phyloP scores from a whole-genome alignment of 2,888 invertebrate species.

The Adelphocoris suturalis region DNA sequence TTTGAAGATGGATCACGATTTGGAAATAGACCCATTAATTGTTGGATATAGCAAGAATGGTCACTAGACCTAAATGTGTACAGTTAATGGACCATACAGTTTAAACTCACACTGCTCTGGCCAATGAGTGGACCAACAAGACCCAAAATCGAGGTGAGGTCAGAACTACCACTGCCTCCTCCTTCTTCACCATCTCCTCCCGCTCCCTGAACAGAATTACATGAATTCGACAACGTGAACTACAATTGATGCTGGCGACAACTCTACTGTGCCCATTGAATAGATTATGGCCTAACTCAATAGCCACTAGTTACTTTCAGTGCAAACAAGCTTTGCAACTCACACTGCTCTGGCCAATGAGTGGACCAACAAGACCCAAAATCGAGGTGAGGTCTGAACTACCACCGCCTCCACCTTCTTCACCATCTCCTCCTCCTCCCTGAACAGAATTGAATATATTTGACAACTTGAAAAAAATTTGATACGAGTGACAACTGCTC shows the following conservation, averaged over 20 bases:
- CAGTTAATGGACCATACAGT: neutral
- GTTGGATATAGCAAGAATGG: too few species aligned
- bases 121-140: slow-evolving; percentile 72
- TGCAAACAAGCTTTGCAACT: slow-evolving; percentile 64
- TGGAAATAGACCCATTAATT: too few species aligned
- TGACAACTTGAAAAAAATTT: neutral
- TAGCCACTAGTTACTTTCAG: too few species aligned
- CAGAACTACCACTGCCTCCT: slow-evolving; percentile 72
- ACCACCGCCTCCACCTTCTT: slow-evolving; percentile 74
- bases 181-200: slow-evolving; percentile 70
- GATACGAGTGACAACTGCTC: neutral
- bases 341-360: slow-evolving; percentile 74
- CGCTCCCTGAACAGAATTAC: too few species aligned
- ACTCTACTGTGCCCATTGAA: too few species aligned
- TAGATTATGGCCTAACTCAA: too few species aligned
- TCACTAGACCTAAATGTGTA: too few species aligned
- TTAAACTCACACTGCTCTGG: slow-evolving; percentile 74
- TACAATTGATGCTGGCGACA: neutral
- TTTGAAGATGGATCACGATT: too few species aligned
- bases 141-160: slow-evolving; percentile 71
- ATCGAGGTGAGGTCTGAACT: slow-evolving; percentile 74
- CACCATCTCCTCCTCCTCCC: slow-evolving; percentile 72
- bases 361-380: slow-evolving; percentile 71
- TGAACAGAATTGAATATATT: neutral
- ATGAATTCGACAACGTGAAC: neutral